Evolutionary conservation across 2,888 invertebrate genomes (phyloP).

Genomic region (Tubiluchus corallicola): DNA sequence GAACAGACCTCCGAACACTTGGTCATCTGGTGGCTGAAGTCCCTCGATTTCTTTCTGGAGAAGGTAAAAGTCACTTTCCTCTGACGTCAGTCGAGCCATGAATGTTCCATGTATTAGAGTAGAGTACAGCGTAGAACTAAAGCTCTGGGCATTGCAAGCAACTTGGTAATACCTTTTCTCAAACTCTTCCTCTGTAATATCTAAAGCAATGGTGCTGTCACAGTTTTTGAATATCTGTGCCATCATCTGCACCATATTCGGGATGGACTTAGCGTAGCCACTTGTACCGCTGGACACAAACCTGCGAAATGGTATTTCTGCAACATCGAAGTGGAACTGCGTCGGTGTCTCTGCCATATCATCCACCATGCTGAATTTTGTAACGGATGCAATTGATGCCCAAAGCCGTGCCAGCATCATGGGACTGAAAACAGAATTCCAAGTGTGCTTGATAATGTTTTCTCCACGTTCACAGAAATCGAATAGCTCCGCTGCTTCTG

Average conservation of each 20-base stretch:
- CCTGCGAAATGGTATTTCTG: slow-evolving; percentile 11
- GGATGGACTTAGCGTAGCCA: slow-evolving; percentile 15
- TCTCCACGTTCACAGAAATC: slow-evolving; percentile 14
- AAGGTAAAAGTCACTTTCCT: not conserved
- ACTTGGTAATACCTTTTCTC: slow-evolving; percentile 18
- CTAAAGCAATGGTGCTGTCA: slow-evolving; percentile 11
- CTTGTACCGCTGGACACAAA: slow-evolving; percentile 18
- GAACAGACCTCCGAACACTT: slow-evolving; percentile 21
- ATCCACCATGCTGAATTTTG: slow-evolving; percentile 7
- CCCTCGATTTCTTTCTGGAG: slow-evolving; percentile 13
- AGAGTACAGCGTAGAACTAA: slow-evolving; percentile 17
- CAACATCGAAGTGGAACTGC: not conserved
- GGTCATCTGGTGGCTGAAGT: slow-evolving; percentile 13
- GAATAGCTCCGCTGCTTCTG: slow-evolving; percentile 15
- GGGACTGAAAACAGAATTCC: slow-evolving; percentile 21
- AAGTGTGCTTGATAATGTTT: slow-evolving; percentile 13
- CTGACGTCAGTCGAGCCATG: slow-evolving; percentile 10
- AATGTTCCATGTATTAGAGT: slow-evolving; percentile 14
- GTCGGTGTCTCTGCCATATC: not conserved
- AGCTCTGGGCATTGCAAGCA: slow-evolving; percentile 20
- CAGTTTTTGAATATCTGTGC: slow-evolving; percentile 16
- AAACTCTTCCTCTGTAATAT: slow-evolving; percentile 18
- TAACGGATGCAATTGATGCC: slow-evolving; percentile 17
- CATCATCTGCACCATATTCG: slow-evolving; percentile 18
- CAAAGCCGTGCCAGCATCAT: slow-evolving; percentile 18